Evolutionary conservation across 2,113 vertebrate genomes (phyloP), one percentile per base, ranked within the genome.

Genomic region (Sceloporus undulatus): DNA sequence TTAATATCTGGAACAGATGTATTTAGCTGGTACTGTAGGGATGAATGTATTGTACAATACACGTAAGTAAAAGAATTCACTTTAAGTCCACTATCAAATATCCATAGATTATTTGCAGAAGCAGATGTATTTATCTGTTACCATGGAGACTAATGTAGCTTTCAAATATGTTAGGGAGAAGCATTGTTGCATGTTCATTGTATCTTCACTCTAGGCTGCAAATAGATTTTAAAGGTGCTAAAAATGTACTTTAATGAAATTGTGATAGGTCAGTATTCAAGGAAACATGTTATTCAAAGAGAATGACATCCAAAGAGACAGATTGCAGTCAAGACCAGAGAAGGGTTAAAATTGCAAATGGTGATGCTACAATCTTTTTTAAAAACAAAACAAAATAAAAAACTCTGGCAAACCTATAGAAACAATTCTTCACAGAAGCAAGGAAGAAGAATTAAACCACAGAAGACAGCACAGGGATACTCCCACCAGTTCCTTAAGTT

Each of bases 131-230:
- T 93, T 94, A 90, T 91, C 78, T 90, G 95, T 95, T 94, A 89
- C 93, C 92, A 94, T 94, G 93, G 95, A 93, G 92, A 95, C 93
- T 89, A 92, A 94, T 83, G 82, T 91, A 94, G 76, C 38, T 86
- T 0, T 78, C 88, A 91, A 76, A 84, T 73, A 89, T 85, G 85
- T 95, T 89, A 79, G 88, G 77, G 88, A 80, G 59, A 56, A 87
- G 93, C 92, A 92, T 66, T 0, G 88, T 92, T 94, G 91, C 89
- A 83, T 83, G 77, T 93, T 91, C 92, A 94, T 94, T 92, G 85
- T 92, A 88, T 93, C 87, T 90, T 83, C 82, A 59, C 89, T 88
- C 66, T 84, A 48, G 76, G 29, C 3, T 0, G 14, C 82, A 85
- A 92, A 89, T 23, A 74, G 27, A 93, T 90, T 59, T 23, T 88